A percentile compares a stretch with the other conserved stretches of the same genome.
Evolutionary conservation across 2,113 vertebrate genomes (phyloP).

Genomic region (Emydocephalus ijimae): DNA sequence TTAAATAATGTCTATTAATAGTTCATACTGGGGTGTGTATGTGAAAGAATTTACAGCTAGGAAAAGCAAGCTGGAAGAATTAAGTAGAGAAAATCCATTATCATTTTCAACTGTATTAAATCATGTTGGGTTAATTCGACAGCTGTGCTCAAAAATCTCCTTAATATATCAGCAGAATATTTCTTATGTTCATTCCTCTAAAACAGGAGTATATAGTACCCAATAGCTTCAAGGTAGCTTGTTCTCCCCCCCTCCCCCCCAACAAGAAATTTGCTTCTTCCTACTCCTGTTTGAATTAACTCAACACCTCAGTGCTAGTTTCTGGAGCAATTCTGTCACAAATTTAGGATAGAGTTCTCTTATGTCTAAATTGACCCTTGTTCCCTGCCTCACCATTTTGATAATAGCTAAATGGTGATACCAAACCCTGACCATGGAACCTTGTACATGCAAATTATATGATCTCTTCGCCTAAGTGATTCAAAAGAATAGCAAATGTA

Average conservation of each 20-base stretch:
- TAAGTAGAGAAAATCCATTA: background rate
- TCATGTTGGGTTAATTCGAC: background rate
- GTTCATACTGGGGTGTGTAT: background rate
- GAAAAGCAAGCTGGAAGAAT: background rate
- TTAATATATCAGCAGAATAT: background rate
- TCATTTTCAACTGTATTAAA: background rate
- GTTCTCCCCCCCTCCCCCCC: accelerated
- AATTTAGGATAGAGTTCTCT: background rate
- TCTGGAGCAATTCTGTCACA: background rate
- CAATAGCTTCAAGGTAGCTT: background rate
- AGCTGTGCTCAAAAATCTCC: background rate
- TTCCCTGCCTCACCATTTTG: background rate
- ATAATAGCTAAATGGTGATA: background rate
- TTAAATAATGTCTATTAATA: background rate
- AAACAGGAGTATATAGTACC: background rate
- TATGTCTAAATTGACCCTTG: background rate
- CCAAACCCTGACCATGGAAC: background rate
- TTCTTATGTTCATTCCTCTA: background rate
- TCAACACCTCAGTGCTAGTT: background rate
- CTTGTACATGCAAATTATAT: background rate
- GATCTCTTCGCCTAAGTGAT: background rate
- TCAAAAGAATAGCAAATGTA: background rate
- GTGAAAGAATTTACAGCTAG: background rate
- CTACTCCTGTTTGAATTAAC: background rate
- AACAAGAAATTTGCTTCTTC: background rate